Base-by-base conservation (phyloP, 2,888 invertebrate species). In the Lochmaea crataegi region DNA sequence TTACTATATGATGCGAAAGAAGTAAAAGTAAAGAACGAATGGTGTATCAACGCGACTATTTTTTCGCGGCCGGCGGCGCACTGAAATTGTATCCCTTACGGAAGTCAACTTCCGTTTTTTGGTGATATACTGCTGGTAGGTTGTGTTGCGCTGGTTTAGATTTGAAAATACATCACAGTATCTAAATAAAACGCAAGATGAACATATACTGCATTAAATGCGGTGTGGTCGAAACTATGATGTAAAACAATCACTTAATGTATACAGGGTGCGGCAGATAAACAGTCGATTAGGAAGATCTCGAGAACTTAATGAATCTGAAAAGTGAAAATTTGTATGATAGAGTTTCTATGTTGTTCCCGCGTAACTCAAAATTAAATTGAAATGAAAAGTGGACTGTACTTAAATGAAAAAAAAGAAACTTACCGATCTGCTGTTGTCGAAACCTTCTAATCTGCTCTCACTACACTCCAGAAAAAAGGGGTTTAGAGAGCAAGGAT, bases 51-150 rank as follows among this genome's bases (percentile, higher is more conserved):
- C 69, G 53, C 73, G 69, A 61, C 58, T 75, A 60, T 69, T 65
- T 69, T 56, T 53, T 65, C 38, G 65, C 53, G 65, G 51, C 41
- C 32, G 61, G 12, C n/a, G 5, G 22, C n/a, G 5, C 65, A 74
- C 72, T 63, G 65, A 68, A 67, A 73, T 74, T 61, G 72, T 75
- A 75, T 76, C 79, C 79, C 78, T 76, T 77, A 75, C 80, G 80
- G 80, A 80, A 80, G 79, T 78, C 72, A 64, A 76, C 77, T 79
- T 80, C 79, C 80, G 79, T 79, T 75, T 80, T 72, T 74, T 63
- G 64, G 58, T 71, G 77, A 66, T 76, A 79, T 79, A 79, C 76
- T 74, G 73, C 76, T 74, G 73, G 69, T 63, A 63, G 61, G 61
- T 16, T 41, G 61, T 41, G 18, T 32, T 63, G 61, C 42, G 45